Evolutionary conservation across 2,797 vertebrate genomes (phyloP), one percentile per base, ranked within the genome.

Genomic region (Onychomys arenicola): DNA sequence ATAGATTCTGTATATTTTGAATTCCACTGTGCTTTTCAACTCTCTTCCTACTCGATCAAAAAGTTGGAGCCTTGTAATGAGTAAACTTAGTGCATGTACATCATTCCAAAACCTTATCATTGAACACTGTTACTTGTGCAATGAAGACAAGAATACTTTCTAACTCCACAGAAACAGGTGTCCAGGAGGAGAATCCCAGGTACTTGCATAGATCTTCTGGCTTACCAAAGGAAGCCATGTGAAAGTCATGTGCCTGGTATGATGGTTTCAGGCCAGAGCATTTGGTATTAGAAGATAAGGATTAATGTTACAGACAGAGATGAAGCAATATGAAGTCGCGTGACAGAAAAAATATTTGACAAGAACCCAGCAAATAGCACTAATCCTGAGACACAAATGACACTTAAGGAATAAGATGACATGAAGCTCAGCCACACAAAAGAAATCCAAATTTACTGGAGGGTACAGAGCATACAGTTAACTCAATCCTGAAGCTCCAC

Each of bases 31-130:
- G 59, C 27, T 91, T 85, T 95, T 89, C 67, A 87, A 32, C 78
- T 55, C 81, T 81, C 77, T 96, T 93, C 75, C 40, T 84, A 83
- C 19, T 89, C 67, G 21, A 83, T 89, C 55, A 92, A 97, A 90
- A 90, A 78, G 65, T 40, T 96, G 25, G 52, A 91, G 3, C 8
- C 19, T 90, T 84, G 4, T 55, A 61, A 81, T 34, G 37, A 92
- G 17, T 86, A 89, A 89, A 89, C 59, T 90, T 78, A 82, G 49
- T 67, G 90, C 7, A 27, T 27, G 75, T 6, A 3, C 83, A 76
- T 84, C 71, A 80, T 49, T 94, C 43, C 3, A 69, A 87, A 90
- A 63, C 75, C n/a, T n/a, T 37, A 80, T 73, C 85, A 91, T 46
- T 71, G 59, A 86, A n/a, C 13, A 78, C n/a, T 81, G 71, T 46